Base-by-base conservation (phyloP, 2,797 vertebrate genomes). In the Pangasius djambal region DNA sequence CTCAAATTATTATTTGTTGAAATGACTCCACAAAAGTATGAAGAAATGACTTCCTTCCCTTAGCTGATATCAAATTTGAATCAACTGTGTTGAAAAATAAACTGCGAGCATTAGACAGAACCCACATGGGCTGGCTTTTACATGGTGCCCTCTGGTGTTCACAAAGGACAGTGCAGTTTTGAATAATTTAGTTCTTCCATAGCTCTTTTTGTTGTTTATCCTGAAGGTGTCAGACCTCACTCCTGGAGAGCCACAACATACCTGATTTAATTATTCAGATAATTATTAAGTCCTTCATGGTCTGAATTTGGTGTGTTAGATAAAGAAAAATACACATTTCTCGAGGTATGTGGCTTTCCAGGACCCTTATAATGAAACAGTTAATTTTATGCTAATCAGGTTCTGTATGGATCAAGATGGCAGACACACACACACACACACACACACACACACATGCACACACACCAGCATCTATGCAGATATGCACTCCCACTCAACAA, bases 111-210 rank as follows among this genome's bases (percentile, higher is more conserved):
- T 31, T 84, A 18, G 83, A 25, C 79, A 15, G 31, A 40, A 37
- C n/a, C 31, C 57, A 78, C 55, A 83, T 67, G n/a, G 4, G 57
- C 59, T 55, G 78, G 34, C 31, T 82, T n/a, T 67, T 25, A 61
- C 3, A 55, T 55, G 72, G 67, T 48, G 78, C 85, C 88, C 87
- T 88, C 92, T 92, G 86, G 82, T 91, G 92, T 82, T 22, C 15
- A 84, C 4, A 4, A 48, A 44, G 59, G 12, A 48, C 20, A 82
- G 79, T 61, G 79, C 79, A 61, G 31, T 61, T 61, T 82, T 82
- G 34, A 82, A 59, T 82, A 25, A 81, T 37, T 34, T 10, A 57
- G 18, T 57, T 12, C 52, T 81, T 79, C 50, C 52, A 20, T 4
- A 22, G 16, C 31, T 57, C 78, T 57, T 81, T 57, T 18, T 81